Evolutionary conservation across 2,113 vertebrate species (phyloP).

Genomic region (Hystrix cristata): DNA sequence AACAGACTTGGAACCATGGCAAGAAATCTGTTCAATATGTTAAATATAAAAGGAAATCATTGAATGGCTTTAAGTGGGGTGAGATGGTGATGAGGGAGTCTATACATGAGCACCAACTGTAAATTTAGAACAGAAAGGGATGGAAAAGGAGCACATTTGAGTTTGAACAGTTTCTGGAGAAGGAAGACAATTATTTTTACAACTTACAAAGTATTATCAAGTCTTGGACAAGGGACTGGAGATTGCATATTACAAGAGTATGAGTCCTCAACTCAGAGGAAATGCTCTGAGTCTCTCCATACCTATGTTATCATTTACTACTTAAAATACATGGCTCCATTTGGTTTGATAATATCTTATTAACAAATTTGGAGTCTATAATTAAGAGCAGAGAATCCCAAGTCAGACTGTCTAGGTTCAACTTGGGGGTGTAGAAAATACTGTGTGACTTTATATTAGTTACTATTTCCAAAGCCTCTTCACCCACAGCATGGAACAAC

Average conservation of each 20-base stretch:
- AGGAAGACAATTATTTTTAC: neutral
- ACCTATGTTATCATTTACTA: neutral
- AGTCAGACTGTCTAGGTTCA: neutral
- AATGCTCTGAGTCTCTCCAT: neutral
- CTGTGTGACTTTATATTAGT: neutral
- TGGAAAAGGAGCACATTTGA: neutral
- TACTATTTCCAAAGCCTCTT: neutral
- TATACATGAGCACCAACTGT: neutral
- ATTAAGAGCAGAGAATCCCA: slow-evolving; percentile 37
- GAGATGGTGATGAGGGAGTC: neutral
- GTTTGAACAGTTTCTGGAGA: neutral
- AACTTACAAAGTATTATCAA: neutral
- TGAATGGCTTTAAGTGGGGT: neutral
- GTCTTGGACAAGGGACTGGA: neutral
- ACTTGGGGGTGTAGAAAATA: neutral
- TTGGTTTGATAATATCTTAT: slow-evolving; percentile 58
- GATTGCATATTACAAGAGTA: neutral
- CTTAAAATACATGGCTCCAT: slow-evolving; percentile 1
- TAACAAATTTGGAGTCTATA: neutral
- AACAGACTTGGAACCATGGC: neutral
- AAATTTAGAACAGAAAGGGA: neutral
- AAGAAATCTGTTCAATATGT: neutral
- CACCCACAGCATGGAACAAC: neutral
- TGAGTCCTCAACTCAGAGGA: neutral
- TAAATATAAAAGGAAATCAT: neutral